These are phyloP conservation scores for Delichon dasypus DNA, from an alignment of 2,797 vertebrate species.

Conservation along the genomic window DNA sequence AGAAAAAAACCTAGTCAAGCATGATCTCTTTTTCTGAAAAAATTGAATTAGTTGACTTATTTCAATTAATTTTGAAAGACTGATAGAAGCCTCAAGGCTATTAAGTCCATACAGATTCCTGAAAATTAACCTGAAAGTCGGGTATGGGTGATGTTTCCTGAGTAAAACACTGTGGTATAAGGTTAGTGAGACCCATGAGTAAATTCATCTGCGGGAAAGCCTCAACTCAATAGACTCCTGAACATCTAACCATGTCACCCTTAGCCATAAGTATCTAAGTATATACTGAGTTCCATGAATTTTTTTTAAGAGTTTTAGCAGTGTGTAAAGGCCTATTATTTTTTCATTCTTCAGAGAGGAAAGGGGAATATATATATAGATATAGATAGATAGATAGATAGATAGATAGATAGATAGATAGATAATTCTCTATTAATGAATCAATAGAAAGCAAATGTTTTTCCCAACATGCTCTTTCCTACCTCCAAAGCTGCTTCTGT, in stretches of 20 bases:
- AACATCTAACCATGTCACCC: background rate
- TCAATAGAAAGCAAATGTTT: background rate
- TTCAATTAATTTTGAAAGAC: background rate
- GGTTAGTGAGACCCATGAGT: background rate
- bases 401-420: background rate
- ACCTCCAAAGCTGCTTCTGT: background rate
- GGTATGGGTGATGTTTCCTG: background rate
- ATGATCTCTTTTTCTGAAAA: background rate
- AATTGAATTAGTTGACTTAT: background rate
- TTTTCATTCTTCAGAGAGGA: background rate
- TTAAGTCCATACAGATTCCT: background rate
- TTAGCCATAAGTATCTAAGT: background rate
- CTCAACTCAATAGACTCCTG: background rate
- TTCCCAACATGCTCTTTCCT: background rate
- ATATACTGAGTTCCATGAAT: fast-evolving
- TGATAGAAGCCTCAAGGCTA: background rate
- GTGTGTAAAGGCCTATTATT: background rate
- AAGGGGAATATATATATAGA: background rate
- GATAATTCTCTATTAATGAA: background rate
- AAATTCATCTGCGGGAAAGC: background rate
- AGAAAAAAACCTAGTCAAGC: background rate
- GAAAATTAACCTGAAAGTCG: background rate
- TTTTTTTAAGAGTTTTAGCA: background rate
- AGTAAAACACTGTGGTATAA: background rate
- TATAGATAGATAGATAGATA: no score